Percentiles rank a stretch among this genome's conserved stretches.
phyloP scores from a whole-genome alignment of 2,113 vertebrate species.

The Stegostoma tigrinum region DNA sequence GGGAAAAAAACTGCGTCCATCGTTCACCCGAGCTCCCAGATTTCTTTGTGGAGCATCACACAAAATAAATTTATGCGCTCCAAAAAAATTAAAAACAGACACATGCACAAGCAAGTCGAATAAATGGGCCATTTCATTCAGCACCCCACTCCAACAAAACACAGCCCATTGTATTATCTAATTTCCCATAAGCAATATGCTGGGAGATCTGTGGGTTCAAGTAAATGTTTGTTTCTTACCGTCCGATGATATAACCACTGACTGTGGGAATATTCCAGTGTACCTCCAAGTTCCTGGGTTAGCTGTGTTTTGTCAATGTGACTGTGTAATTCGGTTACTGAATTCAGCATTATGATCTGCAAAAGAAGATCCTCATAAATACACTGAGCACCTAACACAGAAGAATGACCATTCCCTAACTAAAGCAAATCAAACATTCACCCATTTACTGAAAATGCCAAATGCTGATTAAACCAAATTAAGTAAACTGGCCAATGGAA shows the following conservation, averaged over 20 bases:
- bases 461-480: neutral
- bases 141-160: neutral
- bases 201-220: neutral
- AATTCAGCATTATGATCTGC: conserved; percentile 97
- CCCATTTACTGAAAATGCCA: neutral
- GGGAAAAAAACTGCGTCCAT: neutral
- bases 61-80: neutral
- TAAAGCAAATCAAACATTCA: neutral
- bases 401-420: neutral
- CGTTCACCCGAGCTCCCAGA: neutral
- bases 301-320: conserved; percentile 90
- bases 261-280: conserved; percentile 87
- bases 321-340: conserved; percentile 81
- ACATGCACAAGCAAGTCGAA: neutral
- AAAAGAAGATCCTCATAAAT: conserved; percentile 34
- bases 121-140: neutral
- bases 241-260: conserved; percentile 87
- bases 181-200: neutral
- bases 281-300: conserved; percentile 87
- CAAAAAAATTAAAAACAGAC: neutral
- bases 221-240: conserved; percentile 56
- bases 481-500: neutral
- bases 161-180: neutral
- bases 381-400: neutral
- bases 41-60: neutral